Percentiles rank a stretch among this genome's conserved stretches.
These are phyloP conservation scores for Benitochromis conjunctus DNA, from an alignment of 2,113 vertebrate species.

Conservation along the genomic window DNA sequence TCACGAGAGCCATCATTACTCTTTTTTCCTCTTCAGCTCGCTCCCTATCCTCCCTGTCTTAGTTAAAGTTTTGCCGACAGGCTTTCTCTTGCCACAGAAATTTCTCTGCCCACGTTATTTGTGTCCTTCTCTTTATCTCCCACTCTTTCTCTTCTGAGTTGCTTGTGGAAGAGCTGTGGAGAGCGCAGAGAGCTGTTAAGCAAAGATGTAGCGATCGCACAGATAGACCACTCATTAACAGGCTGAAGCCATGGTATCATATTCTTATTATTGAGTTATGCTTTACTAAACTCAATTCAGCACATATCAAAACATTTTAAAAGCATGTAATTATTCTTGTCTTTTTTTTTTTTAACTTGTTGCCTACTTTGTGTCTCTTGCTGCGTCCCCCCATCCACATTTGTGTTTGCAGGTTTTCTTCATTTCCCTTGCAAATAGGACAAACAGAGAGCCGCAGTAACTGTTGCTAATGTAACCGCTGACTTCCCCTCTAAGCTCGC, in stretches of 20 bases:
- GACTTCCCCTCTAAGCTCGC: background rate
- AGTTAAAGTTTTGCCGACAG: conserved; percentile 2
- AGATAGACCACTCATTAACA: background rate
- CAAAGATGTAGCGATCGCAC: background rate
- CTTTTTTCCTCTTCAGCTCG: background rate
- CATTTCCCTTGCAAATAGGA: conserved; percentile 44
- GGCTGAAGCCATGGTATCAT: background rate
- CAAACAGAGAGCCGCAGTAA: background rate
- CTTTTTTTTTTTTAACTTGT: background rate
- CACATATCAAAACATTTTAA: background rate
- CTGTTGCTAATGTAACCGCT: background rate
- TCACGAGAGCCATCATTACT: background rate
- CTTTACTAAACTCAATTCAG: background rate
- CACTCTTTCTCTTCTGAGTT: background rate
- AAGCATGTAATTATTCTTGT: background rate
- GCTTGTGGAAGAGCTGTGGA: background rate
- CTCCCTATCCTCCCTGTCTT: background rate
- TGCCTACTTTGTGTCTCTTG: background rate
- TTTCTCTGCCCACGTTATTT: background rate
- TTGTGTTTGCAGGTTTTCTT: background rate
- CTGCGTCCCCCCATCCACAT: background rate
- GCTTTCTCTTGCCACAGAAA: background rate
- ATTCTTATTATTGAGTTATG: background rate
- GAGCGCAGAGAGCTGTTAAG: background rate
- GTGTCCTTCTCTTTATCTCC: background rate